phyloP scores from a whole-genome alignment of 2,797 vertebrate genomes.

The Echiichthys vipera region DNA sequence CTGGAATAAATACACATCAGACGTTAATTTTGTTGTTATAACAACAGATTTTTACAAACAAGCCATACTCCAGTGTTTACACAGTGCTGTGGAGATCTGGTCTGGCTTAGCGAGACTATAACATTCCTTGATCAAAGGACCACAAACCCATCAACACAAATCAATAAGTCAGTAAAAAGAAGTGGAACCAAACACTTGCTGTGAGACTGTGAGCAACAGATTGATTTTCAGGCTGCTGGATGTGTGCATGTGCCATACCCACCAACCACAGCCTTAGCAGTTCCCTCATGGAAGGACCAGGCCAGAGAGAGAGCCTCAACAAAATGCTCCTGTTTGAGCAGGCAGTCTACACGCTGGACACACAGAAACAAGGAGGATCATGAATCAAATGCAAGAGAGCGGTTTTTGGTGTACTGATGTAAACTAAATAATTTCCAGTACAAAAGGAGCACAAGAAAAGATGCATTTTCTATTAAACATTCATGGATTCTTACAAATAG shows the following conservation, averaged over 20 bases:
- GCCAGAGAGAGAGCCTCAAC: constrained; percentile 92
- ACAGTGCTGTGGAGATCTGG: too few relatives aligned
- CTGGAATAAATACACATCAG: constrained; percentile 69
- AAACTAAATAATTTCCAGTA: background rate
- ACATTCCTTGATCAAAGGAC: background rate
- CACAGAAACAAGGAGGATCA: background rate
- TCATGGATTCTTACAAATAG: background rate
- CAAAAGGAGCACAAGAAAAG: background rate
- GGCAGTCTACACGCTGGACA: constrained; percentile 90
- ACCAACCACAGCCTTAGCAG: constrained; percentile 96
- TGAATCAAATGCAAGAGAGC: background rate
- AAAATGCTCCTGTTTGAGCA: constrained; percentile 94
- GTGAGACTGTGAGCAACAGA: background rate
- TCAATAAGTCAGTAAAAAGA: background rate
- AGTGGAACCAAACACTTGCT: background rate
- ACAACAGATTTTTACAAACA: background rate
- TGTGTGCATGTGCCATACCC: constrained; percentile 56
- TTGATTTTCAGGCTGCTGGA: background rate
- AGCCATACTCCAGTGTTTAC: too few relatives aligned
- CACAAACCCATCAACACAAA: background rate
- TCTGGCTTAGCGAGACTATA: too few relatives aligned
- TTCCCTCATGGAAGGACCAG: constrained; percentile 97
- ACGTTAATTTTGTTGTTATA: background rate
- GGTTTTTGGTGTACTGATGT: background rate
- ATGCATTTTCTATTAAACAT: background rate